These are phyloP conservation scores for Virgularia gustaviana DNA, from an alignment of 92 coral and sea anemone genomes.

Conservation along the genomic window DNA sequence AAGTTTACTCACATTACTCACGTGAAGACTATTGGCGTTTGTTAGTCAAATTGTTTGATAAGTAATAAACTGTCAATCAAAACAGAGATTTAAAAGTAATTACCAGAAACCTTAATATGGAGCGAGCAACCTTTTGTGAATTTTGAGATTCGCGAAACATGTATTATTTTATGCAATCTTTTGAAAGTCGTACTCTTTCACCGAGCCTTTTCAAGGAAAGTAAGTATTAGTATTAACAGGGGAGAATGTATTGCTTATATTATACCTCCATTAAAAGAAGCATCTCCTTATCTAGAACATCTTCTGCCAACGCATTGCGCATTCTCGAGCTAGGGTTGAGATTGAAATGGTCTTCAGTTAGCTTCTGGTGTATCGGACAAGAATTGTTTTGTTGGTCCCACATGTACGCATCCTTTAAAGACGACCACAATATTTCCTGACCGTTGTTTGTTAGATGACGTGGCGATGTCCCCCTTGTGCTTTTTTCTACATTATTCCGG, in stretches of 20 bases:
- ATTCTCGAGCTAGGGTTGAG: conserved; percentile 45
- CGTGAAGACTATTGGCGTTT: too few relatives aligned
- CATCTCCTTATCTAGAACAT: conserved; percentile 43
- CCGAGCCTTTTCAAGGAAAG: too few relatives aligned
- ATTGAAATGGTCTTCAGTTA: conserved; percentile 50
- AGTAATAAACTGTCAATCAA: too few relatives aligned
- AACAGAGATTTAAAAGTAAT: too few relatives aligned
- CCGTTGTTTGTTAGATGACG: conserved; percentile 35
- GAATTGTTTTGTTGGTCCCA: conserved; percentile 59
- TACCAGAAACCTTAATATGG: too few relatives aligned
- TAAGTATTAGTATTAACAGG: not conserved
- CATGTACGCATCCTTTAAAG: conserved; percentile 49
- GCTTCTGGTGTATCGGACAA: conserved; percentile 52
- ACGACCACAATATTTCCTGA: conserved; percentile 48
- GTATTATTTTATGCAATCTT: too few relatives aligned
- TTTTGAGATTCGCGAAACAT: too few relatives aligned
- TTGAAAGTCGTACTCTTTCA: too few relatives aligned
- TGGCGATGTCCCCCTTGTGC: conserved; percentile 24
- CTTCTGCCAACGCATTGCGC: conserved; percentile 56
- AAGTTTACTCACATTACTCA: too few relatives aligned
- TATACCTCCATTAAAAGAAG: conserved; percentile 39
- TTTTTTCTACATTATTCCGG: conserved; percentile 49
- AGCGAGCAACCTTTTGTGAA: too few relatives aligned
- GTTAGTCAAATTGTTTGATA: too few relatives aligned
- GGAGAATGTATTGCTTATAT: not conserved